Base-by-base conservation (phyloP, 2,797 vertebrate genomes). In the Necrosyrtes monachus region DNA sequence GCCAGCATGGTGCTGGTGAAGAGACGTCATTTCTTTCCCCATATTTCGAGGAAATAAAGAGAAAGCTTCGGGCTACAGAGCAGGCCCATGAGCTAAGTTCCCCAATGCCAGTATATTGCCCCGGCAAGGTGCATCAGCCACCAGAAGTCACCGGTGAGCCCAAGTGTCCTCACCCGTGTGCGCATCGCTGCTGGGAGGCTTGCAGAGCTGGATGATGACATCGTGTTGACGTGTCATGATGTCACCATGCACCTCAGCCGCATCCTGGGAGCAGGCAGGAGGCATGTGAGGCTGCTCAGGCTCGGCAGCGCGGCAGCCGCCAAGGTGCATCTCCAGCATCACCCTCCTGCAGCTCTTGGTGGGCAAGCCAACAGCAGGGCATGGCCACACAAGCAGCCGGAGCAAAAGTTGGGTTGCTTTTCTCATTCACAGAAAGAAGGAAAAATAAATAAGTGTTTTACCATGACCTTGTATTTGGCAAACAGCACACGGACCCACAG, bases 401-500 rank as follows among this genome's bases (percentile, higher is more conserved):
- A 35, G 27, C 10, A 39, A 4, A 70, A 70, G n/a, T 1, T 22
- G 25, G 37, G 46, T 50, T 7, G 2, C 30, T 60, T 31, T 41
- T n/a, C 24, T 33, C 31, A 7, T 23, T 33, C 45, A 20, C 45
- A n/a, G 33, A 59, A 45, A 51, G 33, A 48, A n/a, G 51, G 37
- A 50, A 56, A 77, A 90, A 54, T 12, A 41, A 30, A 22, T 2
- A 24, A 28, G 15, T 6, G 17, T 30, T 65, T 65, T 39, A 39
- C 24, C 28, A 37, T 0, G 1, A 24, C 27, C 18, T 25, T 23
- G 27, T 18, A 11, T 50, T 24, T 5, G 4, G 19, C 57, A 46
- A 70, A 78, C 18, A 80, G 85, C 7, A 0, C 50, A 6, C 0
- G 1, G 31, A 57, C 27, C 14, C 0, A 0, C 7, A 18, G 41